Base-by-base conservation (phyloP, 2,797 vertebrate species). In the Muscicapa comitata region DNA sequence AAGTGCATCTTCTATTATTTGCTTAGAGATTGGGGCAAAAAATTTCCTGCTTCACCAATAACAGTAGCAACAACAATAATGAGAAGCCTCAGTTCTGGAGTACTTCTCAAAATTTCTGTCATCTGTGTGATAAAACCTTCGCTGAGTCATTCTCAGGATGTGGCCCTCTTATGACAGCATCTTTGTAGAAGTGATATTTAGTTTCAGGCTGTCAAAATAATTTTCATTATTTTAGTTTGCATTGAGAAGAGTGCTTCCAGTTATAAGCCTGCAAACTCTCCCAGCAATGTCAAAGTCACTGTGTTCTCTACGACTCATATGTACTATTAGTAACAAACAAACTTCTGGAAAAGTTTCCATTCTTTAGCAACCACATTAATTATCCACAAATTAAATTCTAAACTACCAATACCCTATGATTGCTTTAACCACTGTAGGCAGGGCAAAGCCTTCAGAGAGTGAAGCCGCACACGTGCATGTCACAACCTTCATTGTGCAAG, bases 121-220 rank as follows among this genome's bases (percentile, higher is more conserved):
- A 79, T 66, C 58, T 86, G 59, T 16, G 48, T 17, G 58, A 50
- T 29, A 42, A 19, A 76, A 72, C 25, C 55, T 88, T 79, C 0
- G 0, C 80, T 85, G 90, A 95, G 59, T 95, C 93, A 95, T 43
- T 76, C 42, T 70, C 68, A 48, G 40, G 38, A 82, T 40, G 45
- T 6, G 9, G 17, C 53, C 71, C 71, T 82, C 24, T 87, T 92
- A 67, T 3, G 9, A 95, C 94, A 93, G 59, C 59, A 76, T 65
- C 63, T 89, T 89, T 82, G 71, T 82, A 89, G 66, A 94, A 87
- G 35, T 71, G 74, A 76, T 83, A 95, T 71, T 93, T 79, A 73
- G 51, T 87, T 95, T 76, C 58, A 93, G 35, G 42, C 62, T 25
- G 10, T 87, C 88, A 90, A 88, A 95, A 90, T 66, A 10, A 90